Percentiles rank a stretch among this genome's conserved stretches.
These are phyloP conservation scores for Papilio glaucus DNA, from an alignment of 1,140 invertebrate genomes.

Conservation along the genomic window DNA sequence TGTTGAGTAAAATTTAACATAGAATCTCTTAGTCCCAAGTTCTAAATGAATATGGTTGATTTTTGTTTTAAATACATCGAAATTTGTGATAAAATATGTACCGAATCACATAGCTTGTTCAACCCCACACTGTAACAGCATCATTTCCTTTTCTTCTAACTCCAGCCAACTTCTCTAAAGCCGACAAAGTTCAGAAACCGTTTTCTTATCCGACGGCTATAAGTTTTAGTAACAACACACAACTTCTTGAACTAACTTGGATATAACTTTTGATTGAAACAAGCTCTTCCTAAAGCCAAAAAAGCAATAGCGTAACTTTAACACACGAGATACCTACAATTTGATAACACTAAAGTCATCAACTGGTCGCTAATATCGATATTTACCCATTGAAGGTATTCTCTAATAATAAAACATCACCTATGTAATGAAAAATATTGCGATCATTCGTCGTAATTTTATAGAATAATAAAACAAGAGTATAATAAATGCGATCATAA, in stretches of 20 bases:
- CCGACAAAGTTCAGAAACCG: slow-evolving; percentile 24
- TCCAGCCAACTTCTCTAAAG: background rate
- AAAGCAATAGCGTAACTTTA: background rate
- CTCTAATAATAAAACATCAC: background rate
- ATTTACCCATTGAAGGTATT: background rate
- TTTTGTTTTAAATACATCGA: too few species aligned
- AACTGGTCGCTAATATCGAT: background rate
- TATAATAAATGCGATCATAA: background rate
- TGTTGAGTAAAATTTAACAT: too few species aligned
- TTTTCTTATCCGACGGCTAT: slow-evolving; percentile 19
- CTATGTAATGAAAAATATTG: too few species aligned
- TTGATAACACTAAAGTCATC: background rate
- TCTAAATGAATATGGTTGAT: too few species aligned
- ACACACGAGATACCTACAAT: background rate
- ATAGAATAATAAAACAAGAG: background rate
- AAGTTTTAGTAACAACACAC: slow-evolving; percentile 24
- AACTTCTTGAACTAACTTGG: background rate
- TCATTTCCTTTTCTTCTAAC: slow-evolving; percentile 5
- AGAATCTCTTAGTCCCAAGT: too few species aligned
- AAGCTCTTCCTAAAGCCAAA: slow-evolving; percentile 2
- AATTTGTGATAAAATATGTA: too few species aligned
- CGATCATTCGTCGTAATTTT: too few species aligned
- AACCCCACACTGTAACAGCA: background rate
- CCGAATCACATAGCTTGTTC: background rate
- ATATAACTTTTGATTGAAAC: slow-evolving; percentile 30